Evolutionary conservation across 2,888 invertebrate genomes (phyloP).

Genomic region (Caenorhabditis sp.): DNA sequence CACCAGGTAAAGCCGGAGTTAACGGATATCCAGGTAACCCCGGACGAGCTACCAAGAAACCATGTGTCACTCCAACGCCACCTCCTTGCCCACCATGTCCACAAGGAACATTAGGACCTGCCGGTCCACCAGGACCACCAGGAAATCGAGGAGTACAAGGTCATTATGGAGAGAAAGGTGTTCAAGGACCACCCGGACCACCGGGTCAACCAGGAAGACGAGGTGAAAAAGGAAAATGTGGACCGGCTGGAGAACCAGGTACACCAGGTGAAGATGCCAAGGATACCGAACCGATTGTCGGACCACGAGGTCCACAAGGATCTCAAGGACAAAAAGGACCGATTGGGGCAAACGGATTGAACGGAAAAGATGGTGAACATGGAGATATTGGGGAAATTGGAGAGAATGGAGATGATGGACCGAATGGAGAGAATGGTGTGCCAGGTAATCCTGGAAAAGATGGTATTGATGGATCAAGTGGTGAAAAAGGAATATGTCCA

Average conservation of each 20-base stretch:
- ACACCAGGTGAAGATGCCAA: conserved; percentile 28
- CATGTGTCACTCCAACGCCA: conserved; percentile 23
- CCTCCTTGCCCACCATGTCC: conserved; percentile 38
- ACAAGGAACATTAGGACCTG: conserved; percentile 30
- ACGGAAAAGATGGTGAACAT: conserved; percentile 46
- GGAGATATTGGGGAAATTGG: conserved; percentile 45
- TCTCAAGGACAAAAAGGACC: conserved; percentile 45
- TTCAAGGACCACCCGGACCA: conserved; percentile 42
- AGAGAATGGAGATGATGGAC: conserved; percentile 31
- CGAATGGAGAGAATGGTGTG: conserved; percentile 38
- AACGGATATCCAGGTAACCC: conserved; percentile 43
- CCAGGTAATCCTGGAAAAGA: conserved; percentile 43
- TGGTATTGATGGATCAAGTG: conserved; percentile 38
- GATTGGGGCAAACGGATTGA: conserved; percentile 43
- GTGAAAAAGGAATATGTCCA: conserved; percentile 53
- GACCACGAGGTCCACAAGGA: conserved; percentile 45
- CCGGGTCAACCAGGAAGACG: conserved; percentile 46
- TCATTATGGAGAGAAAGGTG: conserved; percentile 41
- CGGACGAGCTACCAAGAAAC: conserved; percentile 24
- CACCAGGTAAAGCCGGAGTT: conserved; percentile 34
- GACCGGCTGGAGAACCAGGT: conserved; percentile 49
- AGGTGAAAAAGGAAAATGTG: conserved; percentile 53
- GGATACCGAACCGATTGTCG: conserved; percentile 19
- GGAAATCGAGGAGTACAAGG: conserved; percentile 40
- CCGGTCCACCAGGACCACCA: conserved; percentile 32